phyloP scores from a whole-genome alignment of 2,888 invertebrate genomes.

The Drosophila monieri region DNA sequence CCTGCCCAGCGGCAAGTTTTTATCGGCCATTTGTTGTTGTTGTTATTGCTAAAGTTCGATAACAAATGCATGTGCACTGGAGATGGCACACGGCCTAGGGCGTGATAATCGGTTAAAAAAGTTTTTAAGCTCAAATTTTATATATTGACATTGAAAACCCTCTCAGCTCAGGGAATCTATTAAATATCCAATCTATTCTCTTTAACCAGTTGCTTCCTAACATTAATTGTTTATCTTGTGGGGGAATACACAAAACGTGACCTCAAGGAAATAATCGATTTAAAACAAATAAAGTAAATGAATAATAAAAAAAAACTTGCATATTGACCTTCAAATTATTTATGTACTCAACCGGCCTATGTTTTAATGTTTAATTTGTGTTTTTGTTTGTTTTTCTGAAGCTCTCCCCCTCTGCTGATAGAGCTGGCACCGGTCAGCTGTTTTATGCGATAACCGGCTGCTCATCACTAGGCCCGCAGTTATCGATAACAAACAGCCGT shows the following conservation, averaged over 20 bases:
- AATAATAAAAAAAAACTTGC: not conserved
- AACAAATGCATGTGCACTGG: constrained; percentile 9
- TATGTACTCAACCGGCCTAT: not conserved
- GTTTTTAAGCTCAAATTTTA: too few species aligned
- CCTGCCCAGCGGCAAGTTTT: constrained; percentile 32
- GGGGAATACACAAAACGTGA: not conserved
- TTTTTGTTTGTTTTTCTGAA: not conserved
- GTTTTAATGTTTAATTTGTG: not conserved
- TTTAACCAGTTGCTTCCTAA: not conserved
- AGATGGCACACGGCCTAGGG: not conserved
- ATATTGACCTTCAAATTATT: not conserved
- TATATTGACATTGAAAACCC: too few species aligned
- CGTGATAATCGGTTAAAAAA: constrained; percentile 1
- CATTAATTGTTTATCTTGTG: not conserved
- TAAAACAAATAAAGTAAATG: not conserved
- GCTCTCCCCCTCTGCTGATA: not conserved
- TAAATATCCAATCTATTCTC: not conserved
- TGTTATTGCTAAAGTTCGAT: constrained; percentile 21
- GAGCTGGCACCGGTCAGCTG: constrained; percentile 14
- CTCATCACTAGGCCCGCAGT: constrained; percentile 8
- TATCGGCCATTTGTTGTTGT: constrained; percentile 23
- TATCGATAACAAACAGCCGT: constrained; percentile 56
- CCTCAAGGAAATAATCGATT: not conserved
- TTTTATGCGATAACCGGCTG: not conserved
- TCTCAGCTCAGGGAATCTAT: not conserved